Percentiles rank a stretch among this genome's conserved stretches.
These are phyloP conservation scores for Tinamus major DNA, from an alignment of 2,797 vertebrate genomes.

Conservation along the genomic window DNA sequence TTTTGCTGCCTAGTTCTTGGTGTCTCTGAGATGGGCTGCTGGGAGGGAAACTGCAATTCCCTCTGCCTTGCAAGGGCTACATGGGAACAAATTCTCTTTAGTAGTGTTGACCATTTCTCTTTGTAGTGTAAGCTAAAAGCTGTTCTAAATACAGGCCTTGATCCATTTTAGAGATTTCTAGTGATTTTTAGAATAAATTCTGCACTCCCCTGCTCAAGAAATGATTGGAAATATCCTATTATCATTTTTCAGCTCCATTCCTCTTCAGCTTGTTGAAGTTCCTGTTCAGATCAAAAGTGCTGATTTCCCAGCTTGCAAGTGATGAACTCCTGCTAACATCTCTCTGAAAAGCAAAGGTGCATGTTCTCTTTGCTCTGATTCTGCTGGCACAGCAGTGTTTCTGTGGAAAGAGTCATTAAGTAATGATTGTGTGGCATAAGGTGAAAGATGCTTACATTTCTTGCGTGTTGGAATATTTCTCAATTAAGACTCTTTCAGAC, in stretches of 20 bases:
- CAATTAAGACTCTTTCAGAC: neutral
- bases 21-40: fast-evolving
- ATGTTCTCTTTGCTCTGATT: neutral
- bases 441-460: neutral
- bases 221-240: neutral
- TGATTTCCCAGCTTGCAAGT: neutral
- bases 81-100: neutral
- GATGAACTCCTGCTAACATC: neutral
- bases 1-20: constrained; percentile 39
- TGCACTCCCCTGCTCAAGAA: neutral
- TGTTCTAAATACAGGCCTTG: neutral
- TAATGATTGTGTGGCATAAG: neutral
- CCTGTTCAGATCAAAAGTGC: neutral
- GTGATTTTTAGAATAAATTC: neutral
- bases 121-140: neutral
- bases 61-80: neutral
- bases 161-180: neutral
- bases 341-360: neutral
- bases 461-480: neutral
- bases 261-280: neutral
- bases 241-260: neutral
- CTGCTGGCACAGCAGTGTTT: neutral
- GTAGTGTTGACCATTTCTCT: neutral
- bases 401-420: neutral
- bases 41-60: neutral